phyloP scores from a whole-genome alignment of 2,888 invertebrate species.

The Ennomos quercinarius region DNA sequence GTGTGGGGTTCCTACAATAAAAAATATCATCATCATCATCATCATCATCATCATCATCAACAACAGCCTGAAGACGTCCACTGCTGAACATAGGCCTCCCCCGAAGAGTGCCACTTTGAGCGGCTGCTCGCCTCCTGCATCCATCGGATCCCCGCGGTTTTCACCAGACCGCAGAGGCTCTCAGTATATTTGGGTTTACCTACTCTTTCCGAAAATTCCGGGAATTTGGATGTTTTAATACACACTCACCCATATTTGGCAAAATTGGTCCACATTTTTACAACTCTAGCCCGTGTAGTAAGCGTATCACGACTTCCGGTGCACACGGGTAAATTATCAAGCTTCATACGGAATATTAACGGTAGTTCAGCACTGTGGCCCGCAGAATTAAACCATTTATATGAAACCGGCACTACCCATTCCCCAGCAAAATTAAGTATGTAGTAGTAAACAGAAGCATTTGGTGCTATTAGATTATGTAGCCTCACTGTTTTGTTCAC shows the following conservation, averaged over 20 bases:
- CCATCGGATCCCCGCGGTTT: too few species aligned
- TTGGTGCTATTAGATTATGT: constrained; percentile 59
- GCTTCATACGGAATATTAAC: constrained; percentile 63
- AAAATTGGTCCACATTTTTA: constrained; percentile 80
- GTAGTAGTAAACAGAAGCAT: constrained; percentile 68
- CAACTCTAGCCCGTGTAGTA: constrained; percentile 60
- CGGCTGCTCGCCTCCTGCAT: too few species aligned
- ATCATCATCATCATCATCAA: too few species aligned
- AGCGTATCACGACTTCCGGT: constrained; percentile 69
- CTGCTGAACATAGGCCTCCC: too few species aligned
- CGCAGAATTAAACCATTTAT: constrained; percentile 57
- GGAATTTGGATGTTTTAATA: too few species aligned
- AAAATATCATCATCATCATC: too few species aligned
- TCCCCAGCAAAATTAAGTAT: constrained; percentile 66
- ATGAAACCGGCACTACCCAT: constrained; percentile 59
- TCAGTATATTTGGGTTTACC: too few species aligned
- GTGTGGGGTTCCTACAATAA: constrained; percentile 71
- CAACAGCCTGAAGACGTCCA: too few species aligned
- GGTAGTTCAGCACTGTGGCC: constrained; percentile 69
- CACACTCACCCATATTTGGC: constrained; percentile 73
- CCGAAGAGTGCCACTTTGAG: too few species aligned
- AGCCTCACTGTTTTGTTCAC: constrained; percentile 66
- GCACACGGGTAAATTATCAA: constrained; percentile 48
- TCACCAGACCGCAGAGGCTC: too few species aligned
- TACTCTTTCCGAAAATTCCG: too few species aligned